Evolutionary conservation across 1,140 invertebrate species (phyloP).

Genomic region (Diachasmimorpha longicaudata): DNA sequence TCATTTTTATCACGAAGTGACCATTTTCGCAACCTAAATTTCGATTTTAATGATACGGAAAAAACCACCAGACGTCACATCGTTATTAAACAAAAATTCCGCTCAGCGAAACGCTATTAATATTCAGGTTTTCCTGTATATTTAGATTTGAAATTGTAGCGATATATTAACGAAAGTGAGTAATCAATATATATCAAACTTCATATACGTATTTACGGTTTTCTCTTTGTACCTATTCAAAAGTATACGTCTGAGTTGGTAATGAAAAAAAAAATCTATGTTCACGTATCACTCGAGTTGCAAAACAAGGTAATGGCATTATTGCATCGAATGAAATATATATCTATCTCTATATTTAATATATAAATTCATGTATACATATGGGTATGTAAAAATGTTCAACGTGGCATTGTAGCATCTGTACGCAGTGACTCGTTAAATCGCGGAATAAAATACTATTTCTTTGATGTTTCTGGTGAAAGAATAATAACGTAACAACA

Average conservation of each 20-base stretch:
- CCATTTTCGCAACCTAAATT: too few relatives aligned
- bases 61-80: too few relatives aligned
- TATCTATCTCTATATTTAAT: slow-evolving; percentile 10
- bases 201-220: background rate
- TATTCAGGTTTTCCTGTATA: too few relatives aligned
- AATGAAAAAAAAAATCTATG: background rate
- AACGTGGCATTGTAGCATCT: slow-evolving; percentile 1
- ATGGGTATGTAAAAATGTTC: slow-evolving; percentile 18
- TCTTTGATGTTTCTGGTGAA: background rate
- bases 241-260: background rate
- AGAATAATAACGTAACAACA: background rate
- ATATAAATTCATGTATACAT: slow-evolving; percentile 14
- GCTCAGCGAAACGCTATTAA: too few relatives aligned
- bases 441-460: background rate
- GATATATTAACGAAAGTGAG: background rate
- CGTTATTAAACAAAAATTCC: too few relatives aligned
- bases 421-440: slow-evolving; percentile 9
- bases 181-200: background rate
- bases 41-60: too few relatives aligned
- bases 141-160: background rate
- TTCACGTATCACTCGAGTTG: background rate
- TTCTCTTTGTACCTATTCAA: background rate
- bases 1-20: too few relatives aligned
- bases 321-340: slow-evolving; percentile 13
- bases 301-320: slow-evolving; percentile 7